Percentiles rank a stretch among this genome's conserved stretches.
These are phyloP conservation scores for Drosophila serrata DNA, from an alignment of 1,140 invertebrate genomes.

Conservation along the genomic window DNA sequence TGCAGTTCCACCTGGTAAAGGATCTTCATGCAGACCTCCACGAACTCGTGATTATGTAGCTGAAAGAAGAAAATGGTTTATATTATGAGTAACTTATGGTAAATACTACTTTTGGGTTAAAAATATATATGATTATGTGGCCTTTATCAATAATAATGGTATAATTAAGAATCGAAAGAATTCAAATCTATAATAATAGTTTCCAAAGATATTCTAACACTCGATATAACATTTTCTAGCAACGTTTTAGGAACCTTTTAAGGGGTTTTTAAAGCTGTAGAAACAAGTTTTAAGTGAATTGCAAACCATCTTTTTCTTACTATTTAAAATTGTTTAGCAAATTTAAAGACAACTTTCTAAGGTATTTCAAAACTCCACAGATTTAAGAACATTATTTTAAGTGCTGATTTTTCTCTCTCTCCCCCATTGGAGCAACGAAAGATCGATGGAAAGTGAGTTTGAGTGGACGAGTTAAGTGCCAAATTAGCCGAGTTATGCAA, in stretches of 20 bases:
- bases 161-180: too few relatives aligned
- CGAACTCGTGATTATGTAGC: slow-evolving; percentile 97
- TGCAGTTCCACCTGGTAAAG: slow-evolving; percentile 98
- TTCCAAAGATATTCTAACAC: not conserved
- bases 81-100: not conserved
- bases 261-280: not conserved
- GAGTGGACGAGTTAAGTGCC: slow-evolving; percentile 39
- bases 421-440: not conserved
- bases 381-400: not conserved
- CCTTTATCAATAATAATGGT: too few relatives aligned
- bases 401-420: too few relatives aligned
- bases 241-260: not conserved
- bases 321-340: too few relatives aligned
- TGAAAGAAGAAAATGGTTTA: slow-evolving; percentile 77
- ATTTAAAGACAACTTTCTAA: too few relatives aligned
- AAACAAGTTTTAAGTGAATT: too few relatives aligned
- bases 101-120: not conserved
- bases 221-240: not conserved
- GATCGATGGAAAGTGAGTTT: slow-evolving; percentile 38
- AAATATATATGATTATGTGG: not conserved
- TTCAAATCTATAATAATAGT: not conserved
- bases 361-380: not conserved
- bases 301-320: too few relatives aligned
- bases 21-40: slow-evolving; percentile 98
- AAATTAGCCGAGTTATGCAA: slow-evolving; percentile 61